These are phyloP conservation scores for Drosophila fungiperda DNA, from an alignment of 2,888 invertebrate species.

Conservation along the genomic window DNA sequence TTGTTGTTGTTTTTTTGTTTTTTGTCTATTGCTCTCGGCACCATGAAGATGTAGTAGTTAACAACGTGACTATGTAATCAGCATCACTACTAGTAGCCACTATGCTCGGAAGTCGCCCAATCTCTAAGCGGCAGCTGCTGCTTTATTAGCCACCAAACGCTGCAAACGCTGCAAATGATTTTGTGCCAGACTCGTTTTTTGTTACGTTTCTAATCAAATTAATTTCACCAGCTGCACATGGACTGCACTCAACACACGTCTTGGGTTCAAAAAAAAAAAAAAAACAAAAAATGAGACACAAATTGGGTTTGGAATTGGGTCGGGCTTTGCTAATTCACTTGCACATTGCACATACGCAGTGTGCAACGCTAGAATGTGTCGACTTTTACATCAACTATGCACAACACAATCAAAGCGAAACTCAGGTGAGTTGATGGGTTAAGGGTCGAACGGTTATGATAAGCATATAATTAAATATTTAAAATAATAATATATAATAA, in stretches of 20 bases:
- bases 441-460: constrained; percentile 28
- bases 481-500: not conserved
- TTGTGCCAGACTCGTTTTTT: constrained; percentile 45
- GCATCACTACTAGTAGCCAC: constrained; percentile 35
- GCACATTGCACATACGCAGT: constrained; percentile 72
- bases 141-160: constrained; percentile 33
- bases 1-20: constrained; percentile 1
- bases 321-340: constrained; percentile 29
- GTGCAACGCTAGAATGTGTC: constrained; percentile 66
- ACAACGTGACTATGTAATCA: constrained; percentile 81
- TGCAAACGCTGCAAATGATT: constrained; percentile 57
- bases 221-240: constrained; percentile 69
- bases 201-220: constrained; percentile 69
- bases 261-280: constrained; percentile 8
- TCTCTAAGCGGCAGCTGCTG: constrained; percentile 30
- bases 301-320: constrained; percentile 38
- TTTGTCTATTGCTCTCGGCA: constrained; percentile 46
- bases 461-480: not conserved
- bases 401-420: constrained; percentile 81
- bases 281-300: constrained; percentile 40
- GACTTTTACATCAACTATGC: constrained; percentile 81
- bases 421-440: constrained; percentile 69
- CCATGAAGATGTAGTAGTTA: constrained; percentile 81
- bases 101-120: constrained; percentile 69
- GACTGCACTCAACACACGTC: constrained; percentile 45